phyloP scores from a whole-genome alignment of 2,113 vertebrate species.

The Phalacrocorax carbo region DNA sequence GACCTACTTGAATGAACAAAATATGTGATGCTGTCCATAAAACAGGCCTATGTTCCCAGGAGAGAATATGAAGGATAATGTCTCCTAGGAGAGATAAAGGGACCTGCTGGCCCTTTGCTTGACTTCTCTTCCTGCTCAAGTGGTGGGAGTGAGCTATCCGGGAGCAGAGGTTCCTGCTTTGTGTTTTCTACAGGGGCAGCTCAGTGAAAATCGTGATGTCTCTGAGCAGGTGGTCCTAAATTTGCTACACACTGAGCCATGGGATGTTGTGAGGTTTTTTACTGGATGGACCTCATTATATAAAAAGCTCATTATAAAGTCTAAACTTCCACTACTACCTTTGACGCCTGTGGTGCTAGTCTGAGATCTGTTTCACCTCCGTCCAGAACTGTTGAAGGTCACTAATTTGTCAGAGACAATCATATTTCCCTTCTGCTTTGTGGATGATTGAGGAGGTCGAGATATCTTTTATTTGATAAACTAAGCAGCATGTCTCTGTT shows the following conservation, averaged over 20 bases:
- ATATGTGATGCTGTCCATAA: background rate
- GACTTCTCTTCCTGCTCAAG: background rate
- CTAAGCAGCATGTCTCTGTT: background rate
- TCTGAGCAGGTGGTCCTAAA: background rate
- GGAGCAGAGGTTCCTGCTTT: background rate
- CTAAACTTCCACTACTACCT: background rate
- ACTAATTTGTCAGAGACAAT: background rate
- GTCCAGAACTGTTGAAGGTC: background rate
- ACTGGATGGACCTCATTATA: background rate
- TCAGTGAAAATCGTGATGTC: background rate
- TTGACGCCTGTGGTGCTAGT: background rate
- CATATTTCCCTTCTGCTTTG: background rate
- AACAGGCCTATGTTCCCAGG: background rate
- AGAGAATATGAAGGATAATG: background rate
- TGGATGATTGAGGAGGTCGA: background rate
- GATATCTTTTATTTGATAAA: background rate
- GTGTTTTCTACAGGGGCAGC: background rate
- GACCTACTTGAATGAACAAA: background rate
- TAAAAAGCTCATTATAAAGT: background rate
- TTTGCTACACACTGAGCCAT: rapidly evolving
- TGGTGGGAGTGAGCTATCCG: background rate
- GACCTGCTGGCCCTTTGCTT: background rate
- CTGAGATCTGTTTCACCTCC: background rate
- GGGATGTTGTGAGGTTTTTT: background rate
- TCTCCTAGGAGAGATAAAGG: background rate